These are phyloP conservation scores for Eudyptes chrysolophus DNA, from an alignment of 2,113 vertebrate genomes.

Conservation along the genomic window DNA sequence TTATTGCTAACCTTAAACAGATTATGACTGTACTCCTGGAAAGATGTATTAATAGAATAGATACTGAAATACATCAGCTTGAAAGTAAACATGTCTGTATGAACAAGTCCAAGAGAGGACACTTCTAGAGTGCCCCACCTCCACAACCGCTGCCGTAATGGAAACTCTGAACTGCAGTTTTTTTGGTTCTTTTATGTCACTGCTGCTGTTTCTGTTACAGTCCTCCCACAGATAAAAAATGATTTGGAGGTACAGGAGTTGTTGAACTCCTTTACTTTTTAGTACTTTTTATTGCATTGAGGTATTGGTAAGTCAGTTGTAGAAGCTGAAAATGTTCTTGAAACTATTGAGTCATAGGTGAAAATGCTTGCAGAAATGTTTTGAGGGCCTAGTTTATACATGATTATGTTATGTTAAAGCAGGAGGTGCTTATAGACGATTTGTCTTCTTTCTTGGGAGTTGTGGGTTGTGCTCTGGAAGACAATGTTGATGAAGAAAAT, in stretches of 20 bases:
- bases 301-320: background rate
- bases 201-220: background rate
- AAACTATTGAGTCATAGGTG: background rate
- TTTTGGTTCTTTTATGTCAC: background rate
- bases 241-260: background rate
- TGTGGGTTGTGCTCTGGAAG: background rate
- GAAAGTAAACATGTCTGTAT: background rate
- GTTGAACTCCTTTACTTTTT: background rate
- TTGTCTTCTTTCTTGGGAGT: background rate
- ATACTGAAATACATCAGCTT: background rate
- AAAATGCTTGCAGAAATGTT: conserved; percentile 10
- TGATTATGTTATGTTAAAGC: background rate
- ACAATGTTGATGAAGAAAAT: conserved; percentile 20
- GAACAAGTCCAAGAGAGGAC: background rate
- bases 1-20: background rate
- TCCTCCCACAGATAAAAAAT: background rate
- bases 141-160: background rate
- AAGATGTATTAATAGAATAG: background rate
- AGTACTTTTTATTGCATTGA: background rate
- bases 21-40: background rate
- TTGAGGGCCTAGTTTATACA: background rate
- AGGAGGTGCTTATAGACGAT: background rate
- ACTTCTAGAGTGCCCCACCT: background rate
- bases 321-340: background rate
- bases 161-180: background rate